Evolutionary conservation across 2,113 vertebrate genomes (phyloP).

Genomic region (Tragelaphus imberbis): DNA sequence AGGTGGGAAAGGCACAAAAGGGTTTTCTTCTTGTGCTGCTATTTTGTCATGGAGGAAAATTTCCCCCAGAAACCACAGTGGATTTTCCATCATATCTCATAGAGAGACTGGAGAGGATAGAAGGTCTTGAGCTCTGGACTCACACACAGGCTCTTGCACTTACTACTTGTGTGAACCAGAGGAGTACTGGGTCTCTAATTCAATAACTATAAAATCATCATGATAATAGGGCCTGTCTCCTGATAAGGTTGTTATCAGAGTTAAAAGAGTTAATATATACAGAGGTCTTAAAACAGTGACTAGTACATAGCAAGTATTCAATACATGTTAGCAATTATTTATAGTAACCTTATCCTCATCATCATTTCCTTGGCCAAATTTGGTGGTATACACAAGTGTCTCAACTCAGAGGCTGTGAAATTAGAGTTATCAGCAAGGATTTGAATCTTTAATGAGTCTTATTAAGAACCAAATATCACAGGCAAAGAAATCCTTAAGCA

Average conservation of each 20-base stretch:
- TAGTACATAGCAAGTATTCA: neutral
- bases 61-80: neutral
- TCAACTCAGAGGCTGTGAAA: neutral
- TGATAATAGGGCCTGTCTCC: neutral
- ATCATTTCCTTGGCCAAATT: neutral
- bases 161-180: neutral
- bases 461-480: neutral
- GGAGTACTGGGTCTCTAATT: neutral
- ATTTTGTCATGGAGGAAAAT: neutral
- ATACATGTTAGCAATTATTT: neutral
- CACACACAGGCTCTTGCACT: neutral
- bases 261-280: neutral
- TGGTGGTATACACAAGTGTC: neutral
- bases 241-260: neutral
- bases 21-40: neutral
- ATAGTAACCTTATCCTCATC: neutral
- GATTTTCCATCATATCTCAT: neutral
- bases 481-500: neutral
- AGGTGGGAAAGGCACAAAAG: neutral
- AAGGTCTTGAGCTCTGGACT: neutral
- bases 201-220: neutral
- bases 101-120: neutral
- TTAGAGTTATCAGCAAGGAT: neutral
- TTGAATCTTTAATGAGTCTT: neutral
- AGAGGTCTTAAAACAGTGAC: neutral